Evolutionary conservation across 2,888 invertebrate genomes (phyloP), one percentile per base, ranked within the genome.

Genomic region (Zootermopsis nevadensis): DNA sequence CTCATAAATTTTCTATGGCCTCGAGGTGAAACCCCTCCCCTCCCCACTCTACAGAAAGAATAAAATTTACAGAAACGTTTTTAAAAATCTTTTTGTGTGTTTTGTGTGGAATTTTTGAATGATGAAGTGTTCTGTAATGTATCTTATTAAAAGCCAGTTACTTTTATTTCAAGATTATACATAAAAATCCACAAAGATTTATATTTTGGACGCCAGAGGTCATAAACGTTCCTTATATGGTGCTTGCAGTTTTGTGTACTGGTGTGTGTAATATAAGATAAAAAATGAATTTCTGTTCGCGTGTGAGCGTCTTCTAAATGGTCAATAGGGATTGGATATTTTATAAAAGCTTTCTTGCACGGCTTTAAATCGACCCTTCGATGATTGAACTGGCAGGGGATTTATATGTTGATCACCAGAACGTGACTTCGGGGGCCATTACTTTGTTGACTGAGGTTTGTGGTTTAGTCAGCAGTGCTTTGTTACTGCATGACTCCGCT

Each of bases 1-100:
- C 76, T 76, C 82, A 77, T 82, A 82, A 79, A 82, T 82, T 82
- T 42, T 31, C 33, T 10, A 24, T 67, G 31, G 55, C 2, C 31
- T 2, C 30, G 55, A 30, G 76, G 55, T 55, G 55, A 55, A 55
- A 33, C 48, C n/a, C n/a, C 6, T 24, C 19, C 22, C 27, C n/a
- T 76, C 27, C 30, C 27, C 48, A 33, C 38, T 33, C 33, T 27
- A 27, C 27, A 67, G 27, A 31, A 6, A 72, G 33, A 24, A 60
- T 15, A 72, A 33, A 22, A 72, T 3, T 30, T 6, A 8, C n/a
- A 1, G 60, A 27, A 60, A 7, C 48, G 15, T 7, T 15, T 27
- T n/a, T 76, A 42, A 48, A 76, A 27, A 22, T 7, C 10, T 15
- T 0, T 15, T 0, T 27, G 76, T n/a, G 27, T 30, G 24, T 42